Base-by-base conservation (phyloP, 2,888 invertebrate genomes). In the Apoda limacodes region DNA sequence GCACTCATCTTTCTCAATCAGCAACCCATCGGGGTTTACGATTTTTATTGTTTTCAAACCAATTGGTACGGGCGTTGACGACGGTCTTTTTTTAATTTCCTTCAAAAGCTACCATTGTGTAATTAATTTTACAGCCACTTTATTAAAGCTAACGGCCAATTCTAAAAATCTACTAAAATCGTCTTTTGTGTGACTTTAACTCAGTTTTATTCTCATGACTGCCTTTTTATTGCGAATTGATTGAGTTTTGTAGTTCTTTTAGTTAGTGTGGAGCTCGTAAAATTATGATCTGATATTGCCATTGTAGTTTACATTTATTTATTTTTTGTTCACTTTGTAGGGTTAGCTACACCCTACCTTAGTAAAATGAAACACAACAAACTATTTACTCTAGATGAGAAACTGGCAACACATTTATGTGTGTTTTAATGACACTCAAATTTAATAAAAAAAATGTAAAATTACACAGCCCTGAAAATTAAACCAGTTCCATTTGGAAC, bases 1-100 rank as follows among this genome's bases (percentile, higher is more conserved):
- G 46, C 46, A 55, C 54, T 62, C 72, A 80, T 80, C 67, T 71
- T 75, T 76, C 70, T 74, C 78, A 78, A 80, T 80, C 71, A 78
- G 64, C 76, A 45, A 54, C 34, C 59, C 61, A 60, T 61, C 59
- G 56, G 59, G 48, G 52, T 7, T 7, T 5, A 17, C 56, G 45
- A 36, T 41, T 78, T 76, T 78, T 76, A 78, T 76, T 76, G 75
- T 78, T 78, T 76, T 66, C 62, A 48, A 56, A 56, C 60, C 62
- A 65, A 69, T 63, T 54, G 62, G 51, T 66, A 64, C 55, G 60
- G 65, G 60, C 45, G 46, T 43, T 40, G 41, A 33, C 44, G 34
- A 47, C 32, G 35, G 28, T 35, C 19, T 57, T 60, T 55, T 59
- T 55, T 50, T 48, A 53, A 52, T 53, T 6, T 6, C 17, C 17